Evolutionary conservation across 2,797 vertebrate species (phyloP).

Genomic region (Anguilla marmorata): DNA sequence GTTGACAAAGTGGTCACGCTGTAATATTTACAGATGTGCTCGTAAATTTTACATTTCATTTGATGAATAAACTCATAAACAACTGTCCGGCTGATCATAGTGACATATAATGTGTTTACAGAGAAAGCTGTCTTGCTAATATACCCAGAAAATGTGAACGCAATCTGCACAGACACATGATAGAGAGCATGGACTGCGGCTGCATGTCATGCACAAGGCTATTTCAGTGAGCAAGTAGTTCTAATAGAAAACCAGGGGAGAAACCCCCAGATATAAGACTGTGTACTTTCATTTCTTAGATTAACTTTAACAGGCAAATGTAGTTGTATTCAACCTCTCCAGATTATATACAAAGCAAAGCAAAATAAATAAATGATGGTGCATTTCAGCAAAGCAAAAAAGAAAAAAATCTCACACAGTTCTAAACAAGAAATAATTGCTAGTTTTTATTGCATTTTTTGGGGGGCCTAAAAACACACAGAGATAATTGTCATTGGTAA

Average conservation of each 20-base stretch:
- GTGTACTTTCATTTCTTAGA: neutral
- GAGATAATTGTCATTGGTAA: neutral
- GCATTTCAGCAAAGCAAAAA: neutral
- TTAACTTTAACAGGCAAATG: neutral
- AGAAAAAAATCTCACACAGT: neutral
- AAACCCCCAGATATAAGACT: neutral
- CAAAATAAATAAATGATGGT: neutral
- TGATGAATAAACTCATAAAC: neutral
- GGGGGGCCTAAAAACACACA: neutral
- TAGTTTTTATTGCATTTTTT: neutral
- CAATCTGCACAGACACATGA: neutral
- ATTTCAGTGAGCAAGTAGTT: neutral
- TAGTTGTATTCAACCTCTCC: neutral
- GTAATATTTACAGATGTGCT: neutral
- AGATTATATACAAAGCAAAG: neutral
- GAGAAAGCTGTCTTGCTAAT: neutral
- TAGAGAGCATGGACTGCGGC: neutral
- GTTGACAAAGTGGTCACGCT: neutral
- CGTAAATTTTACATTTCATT: neutral
- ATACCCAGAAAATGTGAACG: neutral
- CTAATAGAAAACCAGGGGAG: neutral
- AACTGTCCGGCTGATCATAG: neutral
- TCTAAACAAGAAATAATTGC: neutral
- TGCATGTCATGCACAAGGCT: neutral
- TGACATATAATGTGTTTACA: neutral